Evolutionary conservation across 2,797 vertebrate genomes (phyloP).

Genomic region (Thamnophis elegans): DNA sequence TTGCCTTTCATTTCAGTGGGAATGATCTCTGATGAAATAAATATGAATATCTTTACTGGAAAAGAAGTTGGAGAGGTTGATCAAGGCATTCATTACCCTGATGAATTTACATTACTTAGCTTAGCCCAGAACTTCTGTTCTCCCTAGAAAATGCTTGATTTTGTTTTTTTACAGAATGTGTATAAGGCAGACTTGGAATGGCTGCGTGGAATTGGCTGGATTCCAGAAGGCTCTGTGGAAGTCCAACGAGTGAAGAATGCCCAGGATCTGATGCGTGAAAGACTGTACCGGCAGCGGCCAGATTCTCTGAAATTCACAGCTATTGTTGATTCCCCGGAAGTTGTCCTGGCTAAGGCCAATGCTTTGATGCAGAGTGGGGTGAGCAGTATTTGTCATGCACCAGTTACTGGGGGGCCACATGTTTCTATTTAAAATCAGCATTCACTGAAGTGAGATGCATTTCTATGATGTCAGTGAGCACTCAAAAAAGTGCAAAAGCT

Average conservation of each 20-base stretch:
- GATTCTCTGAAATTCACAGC: conserved; percentile 84
- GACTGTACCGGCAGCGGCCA: conserved; percentile 83
- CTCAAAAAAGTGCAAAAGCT: background rate
- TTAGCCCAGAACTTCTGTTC: background rate
- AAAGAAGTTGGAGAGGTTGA: background rate
- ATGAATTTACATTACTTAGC: background rate
- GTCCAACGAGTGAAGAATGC: conserved; percentile 88
- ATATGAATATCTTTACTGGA: background rate
- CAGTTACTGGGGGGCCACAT: background rate
- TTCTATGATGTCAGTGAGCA: background rate
- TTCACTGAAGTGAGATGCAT: background rate
- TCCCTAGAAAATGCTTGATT: background rate
- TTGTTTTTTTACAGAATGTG: conserved; percentile 64
- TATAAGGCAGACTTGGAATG: conserved; percentile 95
- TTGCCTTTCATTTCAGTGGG: background rate
- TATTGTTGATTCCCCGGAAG: conserved; percentile 77
- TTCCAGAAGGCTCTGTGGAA: conserved; percentile 89
- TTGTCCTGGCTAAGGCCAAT: conserved; percentile 79
- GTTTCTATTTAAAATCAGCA: background rate
- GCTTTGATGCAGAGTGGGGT: conserved; percentile 28
- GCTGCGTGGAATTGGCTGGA: conserved; percentile 89
- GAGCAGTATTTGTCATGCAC: background rate
- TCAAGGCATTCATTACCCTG: background rate
- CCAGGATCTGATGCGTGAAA: conserved; percentile 82
- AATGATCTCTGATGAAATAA: background rate